Evolutionary conservation across 2,888 invertebrate species (phyloP), one percentile per base, ranked within the genome.

Genomic region (Euclidia mi): DNA sequence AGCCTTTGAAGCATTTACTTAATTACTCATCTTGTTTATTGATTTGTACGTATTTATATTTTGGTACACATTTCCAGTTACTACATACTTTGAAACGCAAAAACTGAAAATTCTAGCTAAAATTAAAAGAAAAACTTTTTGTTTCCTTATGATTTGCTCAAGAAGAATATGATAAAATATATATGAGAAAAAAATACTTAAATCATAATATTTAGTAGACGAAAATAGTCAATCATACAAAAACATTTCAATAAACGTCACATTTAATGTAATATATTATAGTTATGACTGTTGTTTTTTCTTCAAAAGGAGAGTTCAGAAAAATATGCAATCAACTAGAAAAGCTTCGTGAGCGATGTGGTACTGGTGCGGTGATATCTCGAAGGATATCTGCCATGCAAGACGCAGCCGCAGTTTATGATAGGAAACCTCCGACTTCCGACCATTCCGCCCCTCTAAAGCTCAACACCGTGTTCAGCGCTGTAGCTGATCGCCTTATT

Each of bases 301-400:
- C 12, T 51, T 11, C 29, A 14, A 61, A 48, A 97, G 97, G 98
- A 98, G 98, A 98, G 91, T 98, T 98, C 82, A 95, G 96, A 68
- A 96, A 97, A 65, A 95, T 98, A 31, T 97, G 97, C 88, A 96
- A 96, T 34, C 98, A 98, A 82, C 91, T 98, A 35, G 98, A 98
- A 70, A 92, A 96, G 56, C 94, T 98, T n/a, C 96, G 97, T 68
- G 98, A 98, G 76, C 96, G 97, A 58, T 96, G 97, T 61, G 95
- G 97, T 12, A 96, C 97, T 0, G 97, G 97, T 78, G 95, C 96
- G 12, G 96, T 96, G 53, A 91, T 98, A 60, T 96, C 96, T 10
- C 96, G 96, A 50, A 97, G 97, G 78, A 96, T 98, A 65, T 95
- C 95, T 0, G 97, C 97, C 3, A 98, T 98, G 98, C 97, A 97